These are phyloP conservation scores for Andrena minutula DNA, from an alignment of 2,888 invertebrate genomes.

Conservation along the genomic window DNA sequence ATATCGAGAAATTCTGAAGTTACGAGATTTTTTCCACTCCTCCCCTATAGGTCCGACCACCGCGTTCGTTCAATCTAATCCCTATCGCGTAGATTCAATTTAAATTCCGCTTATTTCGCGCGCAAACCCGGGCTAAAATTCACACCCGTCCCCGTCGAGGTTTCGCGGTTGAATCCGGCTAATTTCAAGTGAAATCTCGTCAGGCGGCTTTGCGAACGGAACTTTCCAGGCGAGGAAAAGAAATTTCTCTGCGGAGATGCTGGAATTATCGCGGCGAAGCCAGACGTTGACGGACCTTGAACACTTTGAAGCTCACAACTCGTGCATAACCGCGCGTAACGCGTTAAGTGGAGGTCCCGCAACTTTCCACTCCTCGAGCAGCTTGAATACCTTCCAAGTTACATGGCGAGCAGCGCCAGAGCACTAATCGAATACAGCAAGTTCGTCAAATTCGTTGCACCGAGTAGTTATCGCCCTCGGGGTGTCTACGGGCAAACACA, in stretches of 20 bases:
- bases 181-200: not conserved
- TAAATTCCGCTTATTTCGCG: slow-evolving; percentile 42
- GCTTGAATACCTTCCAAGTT: slow-evolving; percentile 70
- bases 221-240: not conserved
- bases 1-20: no score
- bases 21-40: no score
- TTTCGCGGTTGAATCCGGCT: not conserved
- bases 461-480: slow-evolving; percentile 54
- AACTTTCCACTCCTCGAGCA: slow-evolving; percentile 70
- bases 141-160: not conserved
- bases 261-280: not conserved
- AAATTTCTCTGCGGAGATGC: not conserved
- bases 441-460: slow-evolving; percentile 68
- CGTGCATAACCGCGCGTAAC: slow-evolving; percentile 65
- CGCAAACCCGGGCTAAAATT: not conserved
- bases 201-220: not conserved
- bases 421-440: slow-evolving; percentile 70
- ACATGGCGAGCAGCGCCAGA: slow-evolving; percentile 37
- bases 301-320: slow-evolving; percentile 58
- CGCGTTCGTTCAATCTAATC: slow-evolving; percentile 34
- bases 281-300: slow-evolving; percentile 43
- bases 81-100: slow-evolving; percentile 33
- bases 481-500: slow-evolving; percentile 23
- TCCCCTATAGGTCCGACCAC: no score
- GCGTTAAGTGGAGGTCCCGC: slow-evolving; percentile 67